These are phyloP conservation scores for Pteromalus puparum DNA, from an alignment of 1,140 invertebrate genomes.

Conservation along the genomic window DNA sequence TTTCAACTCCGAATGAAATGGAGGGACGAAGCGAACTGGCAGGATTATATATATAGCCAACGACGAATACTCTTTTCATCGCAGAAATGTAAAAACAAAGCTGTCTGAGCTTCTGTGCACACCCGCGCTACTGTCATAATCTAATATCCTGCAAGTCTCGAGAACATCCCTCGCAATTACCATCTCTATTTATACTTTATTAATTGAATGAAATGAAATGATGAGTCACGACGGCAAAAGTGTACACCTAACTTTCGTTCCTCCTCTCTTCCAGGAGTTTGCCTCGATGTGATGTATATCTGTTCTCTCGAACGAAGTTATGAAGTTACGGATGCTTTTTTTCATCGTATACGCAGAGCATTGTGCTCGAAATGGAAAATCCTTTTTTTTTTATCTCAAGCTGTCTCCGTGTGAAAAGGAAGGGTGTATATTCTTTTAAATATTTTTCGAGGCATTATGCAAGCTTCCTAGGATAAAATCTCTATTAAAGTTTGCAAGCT, in stretches of 20 bases:
- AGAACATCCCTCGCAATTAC: neutral
- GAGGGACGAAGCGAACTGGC: no score
- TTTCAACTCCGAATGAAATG: neutral
- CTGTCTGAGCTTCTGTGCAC: neutral
- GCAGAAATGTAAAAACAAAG: constrained; percentile 11
- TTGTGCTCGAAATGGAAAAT: neutral
- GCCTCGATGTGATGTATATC: no score
- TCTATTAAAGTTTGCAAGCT: neutral
- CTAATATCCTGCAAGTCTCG: neutral
- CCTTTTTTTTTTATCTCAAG: neutral
- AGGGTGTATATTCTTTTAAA: neutral
- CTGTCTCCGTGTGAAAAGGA: no score
- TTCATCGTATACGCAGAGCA: neutral
- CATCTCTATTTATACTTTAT: constrained; percentile 25
- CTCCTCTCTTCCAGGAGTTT: neutral
- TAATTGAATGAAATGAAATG: constrained; percentile 34
- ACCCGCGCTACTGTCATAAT: neutral
- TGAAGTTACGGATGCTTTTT: no score
- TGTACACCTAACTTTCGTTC: no score
- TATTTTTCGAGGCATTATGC: neutral
- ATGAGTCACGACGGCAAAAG: neutral
- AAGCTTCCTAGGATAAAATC: neutral
- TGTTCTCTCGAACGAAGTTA: no score
- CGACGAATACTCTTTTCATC: neutral
- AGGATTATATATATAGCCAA: no score